These are phyloP conservation scores for Meganola albula DNA, from an alignment of 2,888 invertebrate species.

Conservation along the genomic window DNA sequence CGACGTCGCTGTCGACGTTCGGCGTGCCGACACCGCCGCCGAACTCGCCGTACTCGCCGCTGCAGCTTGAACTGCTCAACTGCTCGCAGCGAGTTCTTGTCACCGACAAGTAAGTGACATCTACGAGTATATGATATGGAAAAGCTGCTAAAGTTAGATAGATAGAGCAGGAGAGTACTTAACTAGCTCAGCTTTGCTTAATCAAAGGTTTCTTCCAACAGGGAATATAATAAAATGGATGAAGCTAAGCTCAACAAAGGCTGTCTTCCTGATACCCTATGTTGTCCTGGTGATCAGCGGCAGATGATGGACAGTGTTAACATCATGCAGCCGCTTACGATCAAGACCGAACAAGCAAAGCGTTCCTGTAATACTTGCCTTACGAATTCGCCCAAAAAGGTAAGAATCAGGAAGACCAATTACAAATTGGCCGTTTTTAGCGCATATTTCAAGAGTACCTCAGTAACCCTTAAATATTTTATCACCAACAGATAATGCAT, in stretches of 20 bases:
- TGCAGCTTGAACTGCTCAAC: slow-evolving; percentile 81
- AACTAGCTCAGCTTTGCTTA: no score
- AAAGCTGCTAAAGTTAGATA: no score
- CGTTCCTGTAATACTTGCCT: slow-evolving; percentile 69
- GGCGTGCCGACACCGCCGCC: slow-evolving; percentile 84
- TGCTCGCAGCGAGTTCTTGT: slow-evolving; percentile 72
- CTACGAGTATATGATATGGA: no score
- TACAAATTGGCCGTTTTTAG: no score
- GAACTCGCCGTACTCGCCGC: slow-evolving; percentile 81
- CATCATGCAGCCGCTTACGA: slow-evolving; percentile 69
- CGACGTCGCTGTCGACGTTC: slow-evolving; percentile 80
- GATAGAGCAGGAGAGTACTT: no score
- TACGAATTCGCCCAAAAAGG: slow-evolving; percentile 69
- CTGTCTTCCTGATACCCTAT: slow-evolving; percentile 59
- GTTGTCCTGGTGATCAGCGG: slow-evolving; percentile 61
- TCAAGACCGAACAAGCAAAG: slow-evolving; percentile 72
- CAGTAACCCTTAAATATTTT: no score
- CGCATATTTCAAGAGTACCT: no score
- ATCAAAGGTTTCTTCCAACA: slow-evolving; percentile 24
- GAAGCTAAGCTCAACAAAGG: slow-evolving; percentile 57
- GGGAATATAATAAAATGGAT: slow-evolving; percentile 65
- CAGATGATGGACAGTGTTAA: slow-evolving; percentile 54
- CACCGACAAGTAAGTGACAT: slow-evolving; percentile 59
- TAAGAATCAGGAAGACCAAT: slow-evolving; percentile 31
- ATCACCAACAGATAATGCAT: slow-evolving; percentile 50